Base-by-base conservation (phyloP, 2,113 vertebrate genomes). In the Cathartes aura region DNA sequence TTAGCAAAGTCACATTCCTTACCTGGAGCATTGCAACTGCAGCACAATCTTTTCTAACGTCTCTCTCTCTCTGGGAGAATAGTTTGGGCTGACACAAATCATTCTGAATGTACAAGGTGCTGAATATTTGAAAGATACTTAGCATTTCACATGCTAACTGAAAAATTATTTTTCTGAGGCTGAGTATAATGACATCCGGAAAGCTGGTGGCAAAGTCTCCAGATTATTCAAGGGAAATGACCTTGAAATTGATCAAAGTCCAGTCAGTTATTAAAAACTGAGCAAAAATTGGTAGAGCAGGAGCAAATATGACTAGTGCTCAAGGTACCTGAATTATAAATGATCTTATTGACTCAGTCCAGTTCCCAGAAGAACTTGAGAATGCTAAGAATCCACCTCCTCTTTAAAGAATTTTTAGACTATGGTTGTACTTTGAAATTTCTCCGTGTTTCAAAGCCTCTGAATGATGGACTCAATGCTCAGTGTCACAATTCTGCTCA, bases 211-310 rank as follows among this genome's bases (percentile, higher is more conserved):
- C 42, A 81, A 73, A 68, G 23, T 66, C 64, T 52, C 59, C 30
- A 66, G 47, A 91, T 96, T 97, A 82, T 96, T 96, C 50, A 92
- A 82, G 79, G 64, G 83, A 24, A 50, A 58, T 87, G 73, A 95
- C 89, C 90, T 97, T 89, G 73, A 90, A 94, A 91, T 93, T 93
- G 78, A 95, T 96, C 79, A 92, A 89, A 89, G 70, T 83, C 60
- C 70, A 95, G 66, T 56, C 42, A 86, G 53, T 86, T 95, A 97
- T 96, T 97, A 94, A 97, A 97, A 97, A 94, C 9, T 89, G 82
- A 96, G 53, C 59, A 97, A 94, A 95, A 73, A 81, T 79, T 92
- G 75, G 64, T 92, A 84, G n/a, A 90, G 22, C 24, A 94, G 79
- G 30, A 94, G 43, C 36, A 96, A 94, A 95, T 90, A 80, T 62